Conservation (phyloP, 2,113 vertebrate species). For the Mobula birostris region DNA sequence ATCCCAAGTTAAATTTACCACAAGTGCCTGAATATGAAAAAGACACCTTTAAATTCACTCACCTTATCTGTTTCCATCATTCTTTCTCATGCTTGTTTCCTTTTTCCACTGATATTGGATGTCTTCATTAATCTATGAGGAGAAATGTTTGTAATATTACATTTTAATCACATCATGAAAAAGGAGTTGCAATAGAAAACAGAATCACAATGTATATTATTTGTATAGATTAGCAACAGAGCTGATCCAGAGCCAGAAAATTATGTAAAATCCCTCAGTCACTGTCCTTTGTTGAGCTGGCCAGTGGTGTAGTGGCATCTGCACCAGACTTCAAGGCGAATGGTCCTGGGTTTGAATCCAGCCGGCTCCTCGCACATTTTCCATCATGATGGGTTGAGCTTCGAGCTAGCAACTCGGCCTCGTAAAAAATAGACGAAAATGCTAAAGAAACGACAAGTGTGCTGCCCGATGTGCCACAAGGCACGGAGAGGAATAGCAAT, state of each 20-base stretch:
- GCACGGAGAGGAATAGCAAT: no score
- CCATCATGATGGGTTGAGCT: no score
- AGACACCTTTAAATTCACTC: background rate
- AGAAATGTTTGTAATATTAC: background rate
- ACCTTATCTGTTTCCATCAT: background rate
- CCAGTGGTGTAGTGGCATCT: no score
- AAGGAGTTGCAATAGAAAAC: background rate
- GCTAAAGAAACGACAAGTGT: no score
- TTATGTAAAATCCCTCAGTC: background rate
- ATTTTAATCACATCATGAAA: background rate
- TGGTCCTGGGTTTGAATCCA: no score
- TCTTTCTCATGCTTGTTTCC: background rate
- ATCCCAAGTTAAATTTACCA: background rate
- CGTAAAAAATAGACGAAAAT: no score
- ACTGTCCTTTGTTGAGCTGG: background rate
- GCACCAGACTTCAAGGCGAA: no score
- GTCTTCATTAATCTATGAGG: background rate
- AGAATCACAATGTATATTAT: background rate
- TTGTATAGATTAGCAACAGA: background rate
- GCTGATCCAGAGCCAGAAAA: background rate
- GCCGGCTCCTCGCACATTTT: no score
- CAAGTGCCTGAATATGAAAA: background rate
- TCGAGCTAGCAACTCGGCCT: no score
- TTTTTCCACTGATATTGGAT: background rate
- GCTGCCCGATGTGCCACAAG: no score